Evolutionary conservation across 1,140 invertebrate genomes (phyloP), one percentile per base, ranked within the genome.

Genomic region (Drosophila murphyi): DNA sequence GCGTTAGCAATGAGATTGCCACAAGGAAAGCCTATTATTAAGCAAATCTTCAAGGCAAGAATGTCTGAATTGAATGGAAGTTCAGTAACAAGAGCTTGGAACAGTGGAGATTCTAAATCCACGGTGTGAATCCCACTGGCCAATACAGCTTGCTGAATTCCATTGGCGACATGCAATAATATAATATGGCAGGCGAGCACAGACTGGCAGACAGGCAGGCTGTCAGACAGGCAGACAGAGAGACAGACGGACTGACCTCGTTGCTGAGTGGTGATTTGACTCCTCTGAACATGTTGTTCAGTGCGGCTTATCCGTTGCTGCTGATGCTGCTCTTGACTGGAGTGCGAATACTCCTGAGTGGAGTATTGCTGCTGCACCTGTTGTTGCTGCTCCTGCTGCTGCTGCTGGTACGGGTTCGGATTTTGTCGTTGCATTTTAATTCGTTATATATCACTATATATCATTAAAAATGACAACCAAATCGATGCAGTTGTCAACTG

Each of bases 251-350:
- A 92, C 95, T 94, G 93, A 96, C 96, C 96, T 96, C 95, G 95
- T 93, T 96, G 95, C 92, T 96, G 96, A 92, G 95, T 96, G 93
- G 95, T 96, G 92, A 96, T 94, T 93, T 96, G 96, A 79, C 95
- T 94, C 60, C 95, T 96, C 54, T 92, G 88, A 93, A 96, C 94
- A 92, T 96, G 96, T 92, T 96, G 95, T 93, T 96, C 96, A 74
- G 95, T 96, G 86, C 95, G 94, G 91, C 94, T 94, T 82, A 95
- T 93, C 88, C 95, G 93, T 91, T 96, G 95, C 92, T 96, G 95
- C 91, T 94, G 93, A 57, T 92, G 90, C 71, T 92, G 88, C 82
- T 91, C 88, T 76, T 92, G 91, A 47, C 76, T 76, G 48, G 91
- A 92, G 71, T 83, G 82, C 60, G 82, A 89, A 48, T 80, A 90